Evolutionary conservation across 1,140 invertebrate species (phyloP).

Genomic region (Archivesica marissinica): DNA sequence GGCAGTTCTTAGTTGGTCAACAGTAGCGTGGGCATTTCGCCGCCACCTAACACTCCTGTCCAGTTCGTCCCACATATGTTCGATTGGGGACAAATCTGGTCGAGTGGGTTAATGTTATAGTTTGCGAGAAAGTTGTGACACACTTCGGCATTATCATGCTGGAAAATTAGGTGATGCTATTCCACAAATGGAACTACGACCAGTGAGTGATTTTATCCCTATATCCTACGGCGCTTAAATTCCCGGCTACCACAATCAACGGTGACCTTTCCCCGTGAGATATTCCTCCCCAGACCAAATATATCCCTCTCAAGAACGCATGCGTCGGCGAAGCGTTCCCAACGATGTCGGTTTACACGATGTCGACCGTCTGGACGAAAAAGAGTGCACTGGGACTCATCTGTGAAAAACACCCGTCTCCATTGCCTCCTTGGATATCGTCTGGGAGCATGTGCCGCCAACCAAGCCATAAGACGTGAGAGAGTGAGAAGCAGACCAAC

Average conservation of each 20-base stretch:
- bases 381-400: too few species aligned
- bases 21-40: too few species aligned
- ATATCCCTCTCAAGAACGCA: constrained; percentile 8
- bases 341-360: constrained; percentile 2
- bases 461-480: constrained; percentile 4
- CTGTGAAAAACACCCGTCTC: constrained; percentile 37
- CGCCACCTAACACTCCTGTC: too few species aligned
- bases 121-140: too few species aligned
- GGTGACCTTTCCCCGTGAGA: constrained; percentile 15
- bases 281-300: constrained; percentile 14
- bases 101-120: too few species aligned
- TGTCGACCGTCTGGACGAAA: constrained; percentile 15
- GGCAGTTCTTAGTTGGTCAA: too few species aligned
- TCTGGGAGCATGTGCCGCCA: constrained; percentile 15
- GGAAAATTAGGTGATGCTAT: constrained; percentile 13
- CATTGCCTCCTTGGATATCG: constrained; percentile 10
- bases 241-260: constrained; percentile 10
- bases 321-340: constrained; percentile 22
- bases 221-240: neutral
- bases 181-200: constrained; percentile 6
- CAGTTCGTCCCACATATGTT: too few species aligned
- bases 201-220: too few species aligned
- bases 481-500: too few species aligned
- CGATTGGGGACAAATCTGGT: too few species aligned
- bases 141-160: constrained; percentile 23